phyloP scores from a whole-genome alignment of 35 echinoderm and acorn worm genomes.

The Lytechinus variegatus region DNA sequence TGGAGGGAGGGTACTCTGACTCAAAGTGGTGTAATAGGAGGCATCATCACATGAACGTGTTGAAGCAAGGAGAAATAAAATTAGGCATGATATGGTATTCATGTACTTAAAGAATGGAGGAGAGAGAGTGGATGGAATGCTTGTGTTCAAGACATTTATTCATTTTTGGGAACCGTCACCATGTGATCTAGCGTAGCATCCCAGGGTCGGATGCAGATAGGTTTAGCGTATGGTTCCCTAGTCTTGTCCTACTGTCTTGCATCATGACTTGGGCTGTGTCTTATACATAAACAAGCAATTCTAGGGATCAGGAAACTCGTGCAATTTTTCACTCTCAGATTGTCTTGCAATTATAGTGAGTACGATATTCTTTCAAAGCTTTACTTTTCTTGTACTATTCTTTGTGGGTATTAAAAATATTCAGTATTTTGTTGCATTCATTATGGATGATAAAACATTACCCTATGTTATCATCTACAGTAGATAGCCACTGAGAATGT shows the following conservation, averaged over 20 bases:
- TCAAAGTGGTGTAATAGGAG: not conserved
- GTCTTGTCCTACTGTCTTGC: not conserved
- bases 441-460: not conserved
- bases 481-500: not conserved
- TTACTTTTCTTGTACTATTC: not conserved
- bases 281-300: not conserved
- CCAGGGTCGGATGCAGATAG: not conserved
- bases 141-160: not conserved
- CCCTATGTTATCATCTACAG: not conserved
- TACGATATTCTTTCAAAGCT: not conserved
- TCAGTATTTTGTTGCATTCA: not conserved
- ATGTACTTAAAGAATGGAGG: not conserved
- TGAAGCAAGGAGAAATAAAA: conserved; percentile 11
- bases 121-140: not conserved
- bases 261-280: not conserved
- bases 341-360: not conserved
- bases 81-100: not conserved
- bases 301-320: not conserved
- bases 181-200: not conserved
- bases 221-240: not conserved
- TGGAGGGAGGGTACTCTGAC: not conserved
- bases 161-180: not conserved
- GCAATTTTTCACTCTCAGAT: not conserved
- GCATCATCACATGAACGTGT: not conserved
- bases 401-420: not conserved